These are phyloP conservation scores for Pammene aurita DNA, from an alignment of 2,888 invertebrate species.

Conservation along the genomic window DNA sequence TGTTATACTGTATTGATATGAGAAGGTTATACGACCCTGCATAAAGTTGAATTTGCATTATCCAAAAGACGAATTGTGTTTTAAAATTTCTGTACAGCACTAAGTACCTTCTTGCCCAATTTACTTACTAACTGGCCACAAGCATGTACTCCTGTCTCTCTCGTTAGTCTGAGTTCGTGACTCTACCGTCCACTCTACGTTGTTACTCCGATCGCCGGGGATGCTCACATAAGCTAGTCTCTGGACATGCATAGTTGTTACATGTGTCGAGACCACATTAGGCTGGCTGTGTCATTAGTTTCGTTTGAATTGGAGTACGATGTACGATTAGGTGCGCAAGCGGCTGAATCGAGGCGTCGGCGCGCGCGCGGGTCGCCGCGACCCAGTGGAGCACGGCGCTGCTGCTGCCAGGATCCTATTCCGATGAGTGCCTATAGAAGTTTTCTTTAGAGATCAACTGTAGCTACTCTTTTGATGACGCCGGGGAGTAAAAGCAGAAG, in stretches of 20 bases:
- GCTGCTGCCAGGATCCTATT: slow-evolving; percentile 38
- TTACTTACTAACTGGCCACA: too few relatives aligned
- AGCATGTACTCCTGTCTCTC: not conserved
- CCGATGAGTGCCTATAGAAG: not conserved
- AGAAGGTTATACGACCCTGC: too few relatives aligned
- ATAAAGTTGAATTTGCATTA: too few relatives aligned
- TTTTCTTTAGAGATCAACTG: not conserved
- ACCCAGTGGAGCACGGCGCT: slow-evolving; percentile 52
- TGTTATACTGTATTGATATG: too few relatives aligned
- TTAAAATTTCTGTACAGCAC: too few relatives aligned
- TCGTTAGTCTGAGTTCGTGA: not conserved
- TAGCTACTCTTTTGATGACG: too few relatives aligned
- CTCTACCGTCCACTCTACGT: not conserved
- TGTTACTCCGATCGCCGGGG: not conserved
- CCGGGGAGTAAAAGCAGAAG: too few relatives aligned
- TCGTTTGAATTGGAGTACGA: not conserved
- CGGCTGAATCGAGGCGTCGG: slow-evolving; percentile 41
- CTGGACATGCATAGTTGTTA: not conserved
- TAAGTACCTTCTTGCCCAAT: too few relatives aligned
- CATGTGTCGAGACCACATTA: not conserved
- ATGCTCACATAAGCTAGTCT: not conserved
- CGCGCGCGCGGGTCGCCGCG: slow-evolving; percentile 52
- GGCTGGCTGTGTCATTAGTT: not conserved
- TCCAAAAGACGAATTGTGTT: too few relatives aligned
- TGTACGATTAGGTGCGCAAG: slow-evolving; percentile 34